These are phyloP conservation scores for Ormia ochracea DNA, from an alignment of 2,888 invertebrate species.

Conservation along the genomic window DNA sequence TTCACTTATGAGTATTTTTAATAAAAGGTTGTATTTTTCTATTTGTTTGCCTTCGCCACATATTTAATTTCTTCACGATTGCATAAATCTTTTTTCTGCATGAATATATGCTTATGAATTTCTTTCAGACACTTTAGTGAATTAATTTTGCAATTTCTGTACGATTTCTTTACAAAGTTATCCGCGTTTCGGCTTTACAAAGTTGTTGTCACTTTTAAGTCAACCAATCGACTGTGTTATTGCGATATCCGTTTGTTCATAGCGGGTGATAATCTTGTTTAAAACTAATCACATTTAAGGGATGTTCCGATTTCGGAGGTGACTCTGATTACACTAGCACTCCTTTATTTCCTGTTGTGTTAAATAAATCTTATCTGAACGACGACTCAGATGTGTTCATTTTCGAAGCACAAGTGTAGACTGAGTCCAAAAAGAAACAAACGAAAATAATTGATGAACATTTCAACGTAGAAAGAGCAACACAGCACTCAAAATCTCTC, in stretches of 20 bases:
- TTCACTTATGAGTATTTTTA: too few species aligned
- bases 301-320: conserved; percentile 51
- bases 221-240: conserved; percentile 74
- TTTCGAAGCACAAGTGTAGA: conserved; percentile 41
- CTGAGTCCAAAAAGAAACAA: conserved; percentile 19
- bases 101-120: conserved; percentile 26
- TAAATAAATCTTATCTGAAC: conserved; percentile 46
- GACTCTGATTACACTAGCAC: conserved; percentile 43
- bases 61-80: not conserved
- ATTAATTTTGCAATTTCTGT: not conserved
- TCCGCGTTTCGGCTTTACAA: conserved; percentile 36
- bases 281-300: conserved; percentile 59
- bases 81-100: not conserved
- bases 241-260: conserved; percentile 64
- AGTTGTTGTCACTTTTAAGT: conserved; percentile 72
- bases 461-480: not conserved
- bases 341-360: conserved; percentile 6
- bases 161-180: not conserved
- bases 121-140: not conserved
- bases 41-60: too few species aligned
- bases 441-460: not conserved
- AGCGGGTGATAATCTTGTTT: conserved; percentile 63
- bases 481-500: conserved; percentile 44
- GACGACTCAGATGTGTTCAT: conserved; percentile 22
- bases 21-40: too few species aligned